Percentiles rank a stretch among this genome's conserved stretches.
phyloP scores from a whole-genome alignment of 2,797 vertebrate genomes.

The Pangasius macronema region DNA sequence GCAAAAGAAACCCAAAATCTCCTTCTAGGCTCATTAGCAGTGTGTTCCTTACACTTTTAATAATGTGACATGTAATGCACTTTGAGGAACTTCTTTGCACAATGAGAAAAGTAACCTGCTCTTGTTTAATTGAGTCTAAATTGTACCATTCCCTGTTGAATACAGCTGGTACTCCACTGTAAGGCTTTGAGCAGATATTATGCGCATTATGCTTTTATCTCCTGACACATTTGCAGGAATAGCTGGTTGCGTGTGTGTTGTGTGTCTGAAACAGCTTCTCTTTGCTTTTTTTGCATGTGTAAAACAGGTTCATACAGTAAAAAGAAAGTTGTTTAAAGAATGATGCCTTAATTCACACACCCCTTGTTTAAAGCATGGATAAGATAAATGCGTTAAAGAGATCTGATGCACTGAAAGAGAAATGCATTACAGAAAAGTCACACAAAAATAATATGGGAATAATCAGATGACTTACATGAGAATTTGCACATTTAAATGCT shows the following conservation, averaged over 20 bases:
- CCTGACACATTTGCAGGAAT: background rate
- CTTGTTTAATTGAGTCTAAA: slow-evolving; percentile 40
- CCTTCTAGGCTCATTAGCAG: slow-evolving; percentile 41
- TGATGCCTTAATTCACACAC: too few relatives aligned
- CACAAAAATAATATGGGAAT: background rate
- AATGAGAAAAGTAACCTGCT: slow-evolving; percentile 20
- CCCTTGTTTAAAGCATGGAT: background rate
- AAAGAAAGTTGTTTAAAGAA: background rate
- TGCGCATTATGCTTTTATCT: slow-evolving; percentile 33
- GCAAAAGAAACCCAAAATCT: slow-evolving; percentile 10
- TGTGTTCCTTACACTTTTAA: slow-evolving; percentile 26
- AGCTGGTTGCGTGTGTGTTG: background rate
- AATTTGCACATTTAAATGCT: background rate
- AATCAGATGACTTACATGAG: background rate
- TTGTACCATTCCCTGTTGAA: slow-evolving; percentile 12
- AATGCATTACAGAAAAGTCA: background rate
- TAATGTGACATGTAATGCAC: slow-evolving; percentile 20
- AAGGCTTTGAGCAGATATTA: slow-evolving; percentile 19
- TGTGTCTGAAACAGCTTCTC: background rate
- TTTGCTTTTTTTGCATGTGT: background rate
- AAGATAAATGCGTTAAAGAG: background rate
- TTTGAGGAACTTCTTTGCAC: slow-evolving; percentile 33
- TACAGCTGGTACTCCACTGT: slow-evolving; percentile 7
- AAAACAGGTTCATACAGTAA: background rate
- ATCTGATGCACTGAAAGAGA: background rate